Evolutionary conservation across 2,797 vertebrate genomes (phyloP), one percentile per base, ranked within the genome.

Genomic region (Microcaecilia unicolor): DNA sequence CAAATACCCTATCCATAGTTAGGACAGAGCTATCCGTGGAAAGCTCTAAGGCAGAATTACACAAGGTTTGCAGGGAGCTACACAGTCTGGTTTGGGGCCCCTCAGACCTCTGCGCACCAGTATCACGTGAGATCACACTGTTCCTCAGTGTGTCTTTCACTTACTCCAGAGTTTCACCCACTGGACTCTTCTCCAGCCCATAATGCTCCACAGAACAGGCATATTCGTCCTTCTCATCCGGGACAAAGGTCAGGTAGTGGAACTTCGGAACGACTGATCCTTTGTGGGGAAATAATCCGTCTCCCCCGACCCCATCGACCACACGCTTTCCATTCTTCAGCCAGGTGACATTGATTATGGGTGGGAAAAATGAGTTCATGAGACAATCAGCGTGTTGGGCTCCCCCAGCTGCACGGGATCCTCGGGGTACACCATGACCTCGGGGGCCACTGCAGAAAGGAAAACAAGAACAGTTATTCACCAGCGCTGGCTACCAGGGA

Each of bases 301-400:
- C 21, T 64, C 40, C 1, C n/a, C 45, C 27, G 9, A 55, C 11
- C 0, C 61, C 63, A 0, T 13, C 32, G 1, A n/a, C 51, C 32
- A 70, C 37, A 10, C 49, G 15, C 8, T 40, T 5, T 19, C 56
- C 47, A 1, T 80, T 75, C 37, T 2, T 49, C 26, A 58, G 29
- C 77, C 74, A 81, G 0, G 30, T 29, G 28, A 75, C 56, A 4
- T 35, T 56, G 31, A 75, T 1, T 5, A 27, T 11, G 0, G 75
- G 40, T 0, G 76, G 70, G 5, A 62, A 68, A 56, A 80, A 70
- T 15, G 55, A 53, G 36, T 63, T 55, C 0, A 36, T 13, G 4
- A 53, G 44, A 24, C 80, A 81, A 67, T 64, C 16, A 83, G 62
- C 3, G 31, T 0, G 2, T 74, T 76, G 44, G 58, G 61, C 4